These are phyloP conservation scores for Xestia c-nigrum DNA, from an alignment of 2,888 invertebrate genomes.

Conservation along the genomic window DNA sequence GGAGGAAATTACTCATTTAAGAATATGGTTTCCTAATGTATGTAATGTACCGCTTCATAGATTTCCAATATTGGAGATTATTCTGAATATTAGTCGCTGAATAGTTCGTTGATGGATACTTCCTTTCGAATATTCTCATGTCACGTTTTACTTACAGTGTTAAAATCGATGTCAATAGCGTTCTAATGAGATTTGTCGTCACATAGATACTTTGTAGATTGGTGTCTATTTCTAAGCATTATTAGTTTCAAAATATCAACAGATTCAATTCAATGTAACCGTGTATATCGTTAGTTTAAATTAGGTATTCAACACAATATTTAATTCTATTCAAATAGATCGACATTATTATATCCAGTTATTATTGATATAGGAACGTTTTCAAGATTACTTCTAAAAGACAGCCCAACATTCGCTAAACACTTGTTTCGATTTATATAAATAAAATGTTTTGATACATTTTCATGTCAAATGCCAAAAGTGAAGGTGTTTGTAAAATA, in stretches of 20 bases:
- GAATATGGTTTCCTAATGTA: conserved; percentile 37
- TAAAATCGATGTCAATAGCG: conserved; percentile 48
- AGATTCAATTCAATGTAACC: conserved; percentile 38
- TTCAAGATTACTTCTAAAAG: conserved; percentile 47
- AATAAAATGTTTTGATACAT: conserved; percentile 15
- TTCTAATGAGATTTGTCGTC: conserved; percentile 30
- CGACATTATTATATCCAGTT: conserved; percentile 26
- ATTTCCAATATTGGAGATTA: conserved; percentile 17
- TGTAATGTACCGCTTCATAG: conserved; percentile 39
- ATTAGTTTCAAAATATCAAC: conserved; percentile 48
- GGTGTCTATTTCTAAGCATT: conserved; percentile 5
- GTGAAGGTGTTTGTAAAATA: not conserved
- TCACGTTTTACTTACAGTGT: conserved; percentile 29
- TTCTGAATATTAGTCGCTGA: conserved; percentile 32
- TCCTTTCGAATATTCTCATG: conserved; percentile 16
- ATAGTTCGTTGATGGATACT: conserved; percentile 8
- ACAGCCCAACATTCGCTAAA: conserved; percentile 24
- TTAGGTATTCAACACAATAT: conserved; percentile 30
- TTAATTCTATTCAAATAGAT: conserved; percentile 27
- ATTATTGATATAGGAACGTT: conserved; percentile 38
- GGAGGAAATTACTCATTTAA: conserved; percentile 35
- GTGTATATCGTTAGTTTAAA: conserved; percentile 37
- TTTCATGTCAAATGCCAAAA: conserved; percentile 24
- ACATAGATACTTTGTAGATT: conserved; percentile 38
- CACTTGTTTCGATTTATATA: conserved; percentile 23